Percentiles rank a stretch among this genome's conserved stretches.
These are phyloP conservation scores for Drosophila subquinaria DNA, from an alignment of 2,888 invertebrate species.

Conservation along the genomic window DNA sequence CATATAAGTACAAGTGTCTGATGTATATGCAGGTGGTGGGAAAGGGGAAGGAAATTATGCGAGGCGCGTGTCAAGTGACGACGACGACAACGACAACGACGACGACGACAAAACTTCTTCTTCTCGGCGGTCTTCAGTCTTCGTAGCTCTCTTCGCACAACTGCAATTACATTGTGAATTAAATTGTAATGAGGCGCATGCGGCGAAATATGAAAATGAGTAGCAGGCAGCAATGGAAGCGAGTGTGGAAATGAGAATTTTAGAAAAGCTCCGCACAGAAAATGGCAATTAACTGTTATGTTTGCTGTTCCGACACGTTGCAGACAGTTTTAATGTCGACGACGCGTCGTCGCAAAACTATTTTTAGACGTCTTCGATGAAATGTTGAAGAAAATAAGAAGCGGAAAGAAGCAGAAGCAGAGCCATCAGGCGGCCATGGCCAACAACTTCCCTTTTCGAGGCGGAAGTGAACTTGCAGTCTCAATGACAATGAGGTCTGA, in stretches of 20 bases:
- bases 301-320: constrained; percentile 75
- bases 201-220: constrained; percentile 73
- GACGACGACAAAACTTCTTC: constrained; percentile 60
- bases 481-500: constrained; percentile 18
- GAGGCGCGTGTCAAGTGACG: constrained; percentile 80
- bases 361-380: constrained; percentile 60
- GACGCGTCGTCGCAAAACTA: constrained; percentile 54
- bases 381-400: constrained; percentile 18
- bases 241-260: constrained; percentile 6
- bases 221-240: constrained; percentile 16
- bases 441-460: constrained; percentile 21
- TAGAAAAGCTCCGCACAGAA: constrained; percentile 43
- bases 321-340: constrained; percentile 61
- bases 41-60: constrained; percentile 60
- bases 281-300: constrained; percentile 82
- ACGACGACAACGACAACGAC: constrained; percentile 63
- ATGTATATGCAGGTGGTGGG: constrained; percentile 8
- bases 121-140: constrained; percentile 32
- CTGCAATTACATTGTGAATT: constrained; percentile 82
- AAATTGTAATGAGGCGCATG: constrained; percentile 83
- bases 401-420: not conserved
- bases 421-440: constrained; percentile 12
- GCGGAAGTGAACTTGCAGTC: constrained; percentile 49
- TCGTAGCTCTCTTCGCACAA: constrained; percentile 21
- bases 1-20: constrained; percentile 34